Base-by-base conservation (phyloP, 1,140 invertebrate species). In the Catajapyx aquilonaris region DNA sequence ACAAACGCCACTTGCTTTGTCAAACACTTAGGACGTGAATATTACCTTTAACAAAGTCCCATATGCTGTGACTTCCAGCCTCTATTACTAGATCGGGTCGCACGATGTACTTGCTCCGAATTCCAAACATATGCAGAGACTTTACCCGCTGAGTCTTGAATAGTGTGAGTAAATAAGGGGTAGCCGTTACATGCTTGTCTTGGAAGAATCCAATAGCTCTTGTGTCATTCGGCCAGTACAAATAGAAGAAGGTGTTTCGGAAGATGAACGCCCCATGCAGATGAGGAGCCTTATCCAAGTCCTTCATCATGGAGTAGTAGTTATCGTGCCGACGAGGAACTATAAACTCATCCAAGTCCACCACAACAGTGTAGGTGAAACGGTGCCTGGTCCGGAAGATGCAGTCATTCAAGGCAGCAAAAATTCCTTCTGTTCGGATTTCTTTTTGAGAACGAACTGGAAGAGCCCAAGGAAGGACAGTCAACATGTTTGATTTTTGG, bases 31-130 rank as follows among this genome's bases (percentile, higher is more conserved):
- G n/a, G n/a, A n/a, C n/a, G n/a, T n/a, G n/a, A n/a, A n/a, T n/a
- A n/a, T 21, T 36, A 31, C 39, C 34, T 11, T 21, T 31, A 2
- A 77, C 65, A 45, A 81, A 83, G 54, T 88, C 81, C 86, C 86
- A 64, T 0, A 65, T 52, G 39, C 62, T 59, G 50, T 66, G 64
- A 44, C 65, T 65, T 0, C 63, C 62, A 13, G 62, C 56, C 41
- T 57, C 56, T 5, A 59, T 49, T 2, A 63, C 59, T 25, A 45
- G 39, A 15, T 52, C 46, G 1, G 61, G 58, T 30, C 57, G 41
- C 16, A 61, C 55, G 21, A 66, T 62, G 44, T 57, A 64, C 45
- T 66, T 66, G n/a, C 62, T 64, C 19, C 23, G 7, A 13, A 13
- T 13, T 9, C 23, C 23, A 9, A 13, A 7, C 13, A 9, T 28